Conservation (phyloP, 2,113 vertebrate genomes). For the Globicephala melas region DNA sequence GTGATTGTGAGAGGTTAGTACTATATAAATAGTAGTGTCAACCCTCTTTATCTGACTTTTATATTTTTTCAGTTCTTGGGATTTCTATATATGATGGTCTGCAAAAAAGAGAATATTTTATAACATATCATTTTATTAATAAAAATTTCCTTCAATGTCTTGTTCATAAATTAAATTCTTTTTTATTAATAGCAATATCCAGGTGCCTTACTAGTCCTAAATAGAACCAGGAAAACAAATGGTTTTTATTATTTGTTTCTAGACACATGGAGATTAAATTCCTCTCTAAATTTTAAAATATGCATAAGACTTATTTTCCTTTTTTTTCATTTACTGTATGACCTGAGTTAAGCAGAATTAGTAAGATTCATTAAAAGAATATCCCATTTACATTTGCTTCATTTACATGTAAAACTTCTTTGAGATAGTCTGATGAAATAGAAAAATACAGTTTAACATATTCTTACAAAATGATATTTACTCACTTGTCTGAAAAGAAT, state of each 20-base stretch:
- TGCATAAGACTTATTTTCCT: not conserved
- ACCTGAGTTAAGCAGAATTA: not conserved
- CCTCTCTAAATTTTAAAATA: not conserved
- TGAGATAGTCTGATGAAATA: not conserved
- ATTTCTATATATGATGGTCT: not conserved
- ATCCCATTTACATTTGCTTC: not conserved
- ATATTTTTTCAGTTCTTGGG: not conserved
- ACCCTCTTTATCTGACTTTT: not conserved
- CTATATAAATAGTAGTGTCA: not conserved
- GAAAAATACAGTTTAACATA: not conserved
- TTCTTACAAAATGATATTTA: not conserved
- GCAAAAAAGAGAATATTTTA: not conserved
- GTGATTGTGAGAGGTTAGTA: not conserved
- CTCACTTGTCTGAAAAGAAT: not conserved
- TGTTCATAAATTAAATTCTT: not conserved
- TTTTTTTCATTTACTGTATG: not conserved
- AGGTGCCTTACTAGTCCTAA: not conserved
- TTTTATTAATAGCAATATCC: not conserved
- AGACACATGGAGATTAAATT: not conserved
- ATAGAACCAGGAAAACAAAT: not conserved
- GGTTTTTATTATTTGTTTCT: not conserved
- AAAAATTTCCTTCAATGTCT: not conserved
- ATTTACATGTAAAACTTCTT: conserved; percentile 14
- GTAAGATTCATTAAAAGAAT: not conserved
- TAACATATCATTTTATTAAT: not conserved